phyloP scores from a whole-genome alignment of 1,140 invertebrate genomes.

The Trichogramma pretiosum region DNA sequence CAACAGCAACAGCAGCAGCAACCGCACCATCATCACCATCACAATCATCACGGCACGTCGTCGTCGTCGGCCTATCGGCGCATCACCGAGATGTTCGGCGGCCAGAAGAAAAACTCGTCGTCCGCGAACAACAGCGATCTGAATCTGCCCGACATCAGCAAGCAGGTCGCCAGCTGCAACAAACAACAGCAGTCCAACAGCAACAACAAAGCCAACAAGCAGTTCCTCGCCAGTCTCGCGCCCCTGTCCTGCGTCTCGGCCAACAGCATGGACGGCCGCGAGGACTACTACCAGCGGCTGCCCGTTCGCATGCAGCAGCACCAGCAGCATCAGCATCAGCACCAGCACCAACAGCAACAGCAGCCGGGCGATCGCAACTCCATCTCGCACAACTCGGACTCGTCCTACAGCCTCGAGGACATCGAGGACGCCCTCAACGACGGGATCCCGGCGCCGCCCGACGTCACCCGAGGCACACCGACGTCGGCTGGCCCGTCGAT shows the following conservation, averaged over 20 bases:
- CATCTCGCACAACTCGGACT: constrained; percentile 40
- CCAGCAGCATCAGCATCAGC: no score
- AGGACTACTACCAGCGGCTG: constrained; percentile 61
- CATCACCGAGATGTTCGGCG: constrained; percentile 56
- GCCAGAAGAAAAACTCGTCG: constrained; percentile 38
- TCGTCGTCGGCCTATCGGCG: constrained; percentile 63
- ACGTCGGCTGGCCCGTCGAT: constrained; percentile 24
- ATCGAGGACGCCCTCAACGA: constrained; percentile 53
- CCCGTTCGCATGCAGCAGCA: constrained; percentile 50
- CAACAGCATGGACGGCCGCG: constrained; percentile 50
- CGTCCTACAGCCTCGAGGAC: constrained; percentile 58
- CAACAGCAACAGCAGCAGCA: constrained; percentile 22
- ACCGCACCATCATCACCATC: constrained; percentile 27
- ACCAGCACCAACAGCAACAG: no score
- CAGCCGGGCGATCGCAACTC: constrained; percentile 44
- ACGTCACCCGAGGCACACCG: constrained; percentile 66
- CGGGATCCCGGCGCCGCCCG: constrained; percentile 51
- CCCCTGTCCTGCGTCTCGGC: constrained; percentile 63
- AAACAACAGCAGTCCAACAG: constrained; percentile 38
- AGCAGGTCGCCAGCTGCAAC: constrained; percentile 24
- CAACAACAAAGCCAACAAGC: constrained; percentile 53
- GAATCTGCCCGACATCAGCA: constrained; percentile 48
- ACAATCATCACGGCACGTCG: constrained; percentile 26
- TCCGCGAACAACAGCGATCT: constrained; percentile 17
- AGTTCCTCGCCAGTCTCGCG: constrained; percentile 65